Evolutionary conservation across 2,888 invertebrate genomes (phyloP), one percentile per base, ranked within the genome.

Genomic region (Xestia sexstrigata): DNA sequence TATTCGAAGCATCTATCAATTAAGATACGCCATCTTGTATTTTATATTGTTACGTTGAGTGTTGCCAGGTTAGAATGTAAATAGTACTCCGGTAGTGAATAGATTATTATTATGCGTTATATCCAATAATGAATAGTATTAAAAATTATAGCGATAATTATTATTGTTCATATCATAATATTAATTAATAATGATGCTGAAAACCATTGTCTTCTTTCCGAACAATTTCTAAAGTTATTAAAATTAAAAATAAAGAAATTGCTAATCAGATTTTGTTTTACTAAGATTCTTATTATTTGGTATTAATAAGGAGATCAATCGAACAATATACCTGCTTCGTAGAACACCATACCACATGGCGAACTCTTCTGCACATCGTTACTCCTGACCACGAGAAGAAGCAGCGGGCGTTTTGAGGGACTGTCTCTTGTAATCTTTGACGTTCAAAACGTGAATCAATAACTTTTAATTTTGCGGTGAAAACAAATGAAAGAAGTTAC

Each of bases 141-240:
- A 94, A 94, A 86, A 93, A 89, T 90, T 87, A 95, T 96, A 96
- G 96, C 93, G 92, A 93, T 96, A 96, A 96, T 96, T 96, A 97
- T 97, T 97, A 97, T 97, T 97, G 97, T 97, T 97, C 97, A 97
- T 97, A 97, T 98, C 97, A 98, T 98, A 96, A 97, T 97, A 95
- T 94, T 95, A 97, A 97, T 94, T 89, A 92, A 94, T 95, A 95
- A 95, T 91, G 94, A 95, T 93, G 95, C 96, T 96, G 95, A 95
- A 88, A 96, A 96, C 94, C 94, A 96, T 97, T 97, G 97, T 97
- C 97, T 97, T 97, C 97, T 97, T 97, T 98, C 97, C 97, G 97
- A 98, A 97, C 97, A 97, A 97, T 98, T 98, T 98, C 98, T 98
- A 98, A 98, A 98, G 97, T 97, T 97, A 97, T 97, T 97, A 96